Evolutionary conservation across 30 jellyfish, hydroid and myxozoan genomes (phyloP).

Genomic region (Cassiopea andromeda): DNA sequence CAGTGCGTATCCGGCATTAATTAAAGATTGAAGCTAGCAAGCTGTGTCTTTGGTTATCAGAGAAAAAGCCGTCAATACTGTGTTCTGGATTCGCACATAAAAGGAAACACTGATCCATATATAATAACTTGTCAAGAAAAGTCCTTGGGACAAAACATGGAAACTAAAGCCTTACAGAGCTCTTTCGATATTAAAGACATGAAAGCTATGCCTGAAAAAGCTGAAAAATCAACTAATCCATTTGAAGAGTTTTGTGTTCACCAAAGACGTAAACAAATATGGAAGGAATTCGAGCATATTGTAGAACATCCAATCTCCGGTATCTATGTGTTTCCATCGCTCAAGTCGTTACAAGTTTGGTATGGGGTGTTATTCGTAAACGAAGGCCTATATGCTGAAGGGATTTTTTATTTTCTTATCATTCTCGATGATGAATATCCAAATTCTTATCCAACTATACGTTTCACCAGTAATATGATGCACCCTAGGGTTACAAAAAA

Average conservation of each 20-base stretch:
- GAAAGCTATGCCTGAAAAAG: neutral
- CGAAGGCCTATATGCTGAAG: slow-evolving; percentile 90
- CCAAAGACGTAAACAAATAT: slow-evolving; percentile 66
- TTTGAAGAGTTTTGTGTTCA: slow-evolving; percentile 65
- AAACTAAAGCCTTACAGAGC: neutral
- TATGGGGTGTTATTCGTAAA: slow-evolving; percentile 85
- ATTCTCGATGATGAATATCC: slow-evolving; percentile 84
- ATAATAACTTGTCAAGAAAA: too few species aligned
- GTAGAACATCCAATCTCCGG: slow-evolving; percentile 73
- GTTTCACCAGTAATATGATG: slow-evolving; percentile 71
- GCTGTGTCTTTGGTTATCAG: too few species aligned
- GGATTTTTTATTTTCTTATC: slow-evolving; percentile 83
- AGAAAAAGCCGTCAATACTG: too few species aligned
- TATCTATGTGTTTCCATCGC: slow-evolving; percentile 87
- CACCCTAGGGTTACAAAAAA: slow-evolving; percentile 79
- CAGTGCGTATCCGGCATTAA: too few species aligned
- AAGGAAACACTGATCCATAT: too few species aligned
- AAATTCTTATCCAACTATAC: slow-evolving; percentile 68
- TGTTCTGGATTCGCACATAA: too few species aligned
- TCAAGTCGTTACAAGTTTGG: slow-evolving; percentile 88
- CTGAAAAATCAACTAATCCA: neutral
- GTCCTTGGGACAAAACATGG: neutral
- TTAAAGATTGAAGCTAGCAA: too few species aligned
- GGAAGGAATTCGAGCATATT: slow-evolving; percentile 58
- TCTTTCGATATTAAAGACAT: too few species aligned